Conservation (phyloP, 2,113 vertebrate species). For the Esox niger region DNA sequence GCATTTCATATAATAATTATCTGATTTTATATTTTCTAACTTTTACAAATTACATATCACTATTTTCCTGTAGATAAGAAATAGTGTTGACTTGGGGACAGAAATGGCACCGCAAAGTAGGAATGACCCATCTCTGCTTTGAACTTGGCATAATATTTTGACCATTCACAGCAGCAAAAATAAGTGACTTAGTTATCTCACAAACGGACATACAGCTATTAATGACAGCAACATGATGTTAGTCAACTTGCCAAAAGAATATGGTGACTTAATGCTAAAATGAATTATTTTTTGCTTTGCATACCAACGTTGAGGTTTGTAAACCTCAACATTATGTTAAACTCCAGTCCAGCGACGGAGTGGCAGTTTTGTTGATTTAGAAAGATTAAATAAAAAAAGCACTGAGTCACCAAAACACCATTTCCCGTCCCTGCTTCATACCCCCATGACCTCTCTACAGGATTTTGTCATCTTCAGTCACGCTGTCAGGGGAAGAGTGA, state of each 20-base stretch:
- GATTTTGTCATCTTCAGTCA: slow-evolving; percentile 10
- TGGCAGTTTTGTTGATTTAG: neutral
- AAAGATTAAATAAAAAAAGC: slow-evolving; percentile 47
- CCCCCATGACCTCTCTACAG: slow-evolving; percentile 21
- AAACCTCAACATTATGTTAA: neutral
- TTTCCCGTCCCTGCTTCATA: slow-evolving; percentile 40
- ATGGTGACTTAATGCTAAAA: neutral
- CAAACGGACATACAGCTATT: neutral
- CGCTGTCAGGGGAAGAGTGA: too few relatives aligned
- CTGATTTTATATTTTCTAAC: too few relatives aligned
- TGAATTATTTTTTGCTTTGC: neutral
- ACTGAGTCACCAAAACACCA: slow-evolving; percentile 25
- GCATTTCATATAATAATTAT: too few relatives aligned
- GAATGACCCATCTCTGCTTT: too few relatives aligned
- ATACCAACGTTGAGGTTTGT: neutral
- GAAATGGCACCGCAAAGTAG: too few relatives aligned
- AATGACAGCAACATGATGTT: neutral
- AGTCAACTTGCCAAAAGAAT: neutral
- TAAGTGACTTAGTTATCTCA: neutral
- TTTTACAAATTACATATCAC: too few relatives aligned
- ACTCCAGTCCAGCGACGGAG: neutral
- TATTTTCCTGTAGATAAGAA: too few relatives aligned
- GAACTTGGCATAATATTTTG: too few relatives aligned
- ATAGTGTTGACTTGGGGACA: too few relatives aligned
- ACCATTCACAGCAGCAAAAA: neutral